Conservation (phyloP, 2,797 vertebrate genomes). For the Gallinago nigripennis region DNA sequence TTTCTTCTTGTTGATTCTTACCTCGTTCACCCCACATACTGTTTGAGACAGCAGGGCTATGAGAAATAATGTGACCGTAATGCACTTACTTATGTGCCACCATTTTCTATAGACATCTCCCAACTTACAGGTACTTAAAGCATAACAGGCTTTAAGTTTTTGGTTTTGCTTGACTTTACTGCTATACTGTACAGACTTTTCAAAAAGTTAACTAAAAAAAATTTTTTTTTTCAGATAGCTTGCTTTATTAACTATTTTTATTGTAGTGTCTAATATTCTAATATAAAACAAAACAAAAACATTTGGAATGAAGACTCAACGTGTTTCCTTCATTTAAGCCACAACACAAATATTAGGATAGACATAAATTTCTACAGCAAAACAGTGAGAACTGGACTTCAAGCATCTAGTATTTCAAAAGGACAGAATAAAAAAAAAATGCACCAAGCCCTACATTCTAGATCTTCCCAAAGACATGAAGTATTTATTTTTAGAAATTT, state of each 20-base stretch:
- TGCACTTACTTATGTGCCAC: neutral
- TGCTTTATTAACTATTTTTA: neutral
- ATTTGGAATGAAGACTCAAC: neutral
- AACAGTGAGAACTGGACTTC: neutral
- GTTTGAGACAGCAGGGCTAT: neutral
- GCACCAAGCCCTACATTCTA: neutral
- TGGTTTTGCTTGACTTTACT: neutral
- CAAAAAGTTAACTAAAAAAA: neutral
- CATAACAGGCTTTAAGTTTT: neutral
- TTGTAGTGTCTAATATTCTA: neutral
- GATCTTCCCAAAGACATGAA: neutral
- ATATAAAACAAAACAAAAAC: neutral
- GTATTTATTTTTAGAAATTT: slow-evolving; percentile 17
- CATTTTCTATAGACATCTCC: neutral
- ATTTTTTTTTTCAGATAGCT: neutral
- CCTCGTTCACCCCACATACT: neutral
- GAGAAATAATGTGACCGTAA: neutral
- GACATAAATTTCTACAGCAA: neutral
- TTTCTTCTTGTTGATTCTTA: neutral
- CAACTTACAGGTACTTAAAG: neutral
- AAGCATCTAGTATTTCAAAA: slow-evolving; percentile 37
- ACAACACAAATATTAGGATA: neutral
- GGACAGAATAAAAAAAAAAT: neutral
- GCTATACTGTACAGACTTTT: neutral
- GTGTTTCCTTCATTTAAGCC: slow-evolving; percentile 9